phyloP scores from a whole-genome alignment of 2,797 vertebrate genomes.

The Crax fasciolata region DNA sequence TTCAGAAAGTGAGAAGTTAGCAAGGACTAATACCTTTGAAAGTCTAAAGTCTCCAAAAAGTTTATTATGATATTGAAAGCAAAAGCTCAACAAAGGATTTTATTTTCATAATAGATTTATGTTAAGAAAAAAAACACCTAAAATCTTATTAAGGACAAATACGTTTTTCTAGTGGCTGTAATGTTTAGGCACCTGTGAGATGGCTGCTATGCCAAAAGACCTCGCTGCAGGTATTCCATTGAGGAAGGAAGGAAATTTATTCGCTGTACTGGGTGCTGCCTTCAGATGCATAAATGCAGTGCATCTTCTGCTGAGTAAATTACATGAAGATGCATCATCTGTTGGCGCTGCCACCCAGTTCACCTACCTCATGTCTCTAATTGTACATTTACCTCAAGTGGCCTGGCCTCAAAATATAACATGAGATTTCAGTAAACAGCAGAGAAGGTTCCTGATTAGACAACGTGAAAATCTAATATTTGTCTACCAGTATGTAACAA shows the following conservation, averaged over 20 bases:
- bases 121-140: background rate
- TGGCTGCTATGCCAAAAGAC: background rate
- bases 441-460: background rate
- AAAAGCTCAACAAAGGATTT: background rate
- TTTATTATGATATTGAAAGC: background rate
- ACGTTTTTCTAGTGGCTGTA: background rate
- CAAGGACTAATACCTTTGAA: background rate
- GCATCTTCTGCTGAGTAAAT: background rate
- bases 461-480: background rate
- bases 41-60: background rate
- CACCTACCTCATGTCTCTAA: fast-evolving
- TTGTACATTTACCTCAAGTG: background rate
- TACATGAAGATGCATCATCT: background rate
- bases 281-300: fast-evolving
- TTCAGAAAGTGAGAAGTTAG: background rate
- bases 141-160: background rate
- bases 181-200: background rate
- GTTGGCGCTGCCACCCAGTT: fast-evolving
- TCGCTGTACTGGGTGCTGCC: background rate
- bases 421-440: background rate
- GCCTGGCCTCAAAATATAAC: background rate
- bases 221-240: background rate
- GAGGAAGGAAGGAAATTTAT: background rate
- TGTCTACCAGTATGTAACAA: background rate
- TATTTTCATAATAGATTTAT: background rate